Evolutionary conservation across 2,888 invertebrate species (phyloP).

Genomic region (Lasioglossum oenotherae): DNA sequence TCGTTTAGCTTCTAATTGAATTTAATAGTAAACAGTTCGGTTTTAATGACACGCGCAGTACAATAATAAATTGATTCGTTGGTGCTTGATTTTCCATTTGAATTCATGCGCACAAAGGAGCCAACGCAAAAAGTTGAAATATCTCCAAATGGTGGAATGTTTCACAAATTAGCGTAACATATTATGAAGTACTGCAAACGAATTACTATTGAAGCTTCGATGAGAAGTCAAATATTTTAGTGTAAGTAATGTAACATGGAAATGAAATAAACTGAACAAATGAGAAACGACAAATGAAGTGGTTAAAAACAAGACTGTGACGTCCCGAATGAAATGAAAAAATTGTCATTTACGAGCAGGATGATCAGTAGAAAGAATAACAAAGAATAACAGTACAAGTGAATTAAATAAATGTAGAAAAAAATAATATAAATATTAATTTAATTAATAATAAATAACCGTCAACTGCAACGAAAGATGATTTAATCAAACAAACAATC

Average conservation of each 20-base stretch:
- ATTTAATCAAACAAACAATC: neutral
- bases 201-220: neutral
- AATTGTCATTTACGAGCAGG: neutral
- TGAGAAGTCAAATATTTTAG: neutral
- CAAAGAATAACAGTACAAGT: neutral
- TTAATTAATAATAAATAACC: no score
- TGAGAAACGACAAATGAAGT: conserved; percentile 1
- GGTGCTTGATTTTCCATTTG: no score
- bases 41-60: no score
- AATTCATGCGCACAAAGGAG: neutral
- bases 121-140: neutral
- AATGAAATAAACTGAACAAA: neutral
- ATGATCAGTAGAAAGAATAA: conserved; percentile 1
- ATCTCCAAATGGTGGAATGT: neutral
- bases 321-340: neutral
- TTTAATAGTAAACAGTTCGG: neutral
- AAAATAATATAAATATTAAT: neutral
- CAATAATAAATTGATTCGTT: no score
- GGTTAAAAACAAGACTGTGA: conserved; percentile 4
- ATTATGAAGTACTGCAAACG: neutral
- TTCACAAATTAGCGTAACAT: conserved; percentile 10
- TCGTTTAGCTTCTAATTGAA: neutral
- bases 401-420: neutral
- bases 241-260: neutral
- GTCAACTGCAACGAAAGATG: neutral